phyloP scores from a whole-genome alignment of 2,113 vertebrate species.

The Gopherus evgoodei region DNA sequence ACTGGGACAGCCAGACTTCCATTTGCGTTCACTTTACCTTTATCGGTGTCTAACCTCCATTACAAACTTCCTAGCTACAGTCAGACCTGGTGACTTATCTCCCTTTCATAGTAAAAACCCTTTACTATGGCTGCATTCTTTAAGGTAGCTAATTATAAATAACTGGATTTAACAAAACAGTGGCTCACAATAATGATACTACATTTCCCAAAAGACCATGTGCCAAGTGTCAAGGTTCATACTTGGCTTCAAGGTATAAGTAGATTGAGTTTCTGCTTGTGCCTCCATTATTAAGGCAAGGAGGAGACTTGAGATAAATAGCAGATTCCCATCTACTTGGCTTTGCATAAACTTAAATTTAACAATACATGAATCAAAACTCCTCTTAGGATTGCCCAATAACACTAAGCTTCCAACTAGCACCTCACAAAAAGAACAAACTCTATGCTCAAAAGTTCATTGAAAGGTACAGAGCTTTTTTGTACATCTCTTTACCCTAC shows the following conservation, averaged over 20 bases:
- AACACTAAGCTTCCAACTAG: background rate
- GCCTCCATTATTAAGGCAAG: background rate
- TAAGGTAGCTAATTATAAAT: background rate
- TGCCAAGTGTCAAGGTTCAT: background rate
- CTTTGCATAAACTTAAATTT: background rate
- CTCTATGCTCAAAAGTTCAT: background rate
- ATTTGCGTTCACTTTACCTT: background rate
- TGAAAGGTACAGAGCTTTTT: background rate
- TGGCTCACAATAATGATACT: background rate
- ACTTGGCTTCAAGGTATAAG: background rate
- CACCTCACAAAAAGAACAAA: background rate
- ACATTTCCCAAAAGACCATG: background rate
- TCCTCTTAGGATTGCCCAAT: background rate
- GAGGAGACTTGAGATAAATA: background rate
- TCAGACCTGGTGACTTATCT: background rate
- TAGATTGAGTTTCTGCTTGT: background rate
- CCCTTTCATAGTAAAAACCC: fast-evolving
- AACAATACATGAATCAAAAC: background rate
- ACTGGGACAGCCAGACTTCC: background rate
- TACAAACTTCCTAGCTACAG: background rate
- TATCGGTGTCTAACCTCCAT: background rate
- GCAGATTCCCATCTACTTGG: background rate
- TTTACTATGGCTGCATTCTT: background rate
- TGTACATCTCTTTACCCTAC: background rate
- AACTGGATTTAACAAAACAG: background rate